Conservation (phyloP, 2,113 vertebrate genomes). For the Perognathus longimembris region DNA sequence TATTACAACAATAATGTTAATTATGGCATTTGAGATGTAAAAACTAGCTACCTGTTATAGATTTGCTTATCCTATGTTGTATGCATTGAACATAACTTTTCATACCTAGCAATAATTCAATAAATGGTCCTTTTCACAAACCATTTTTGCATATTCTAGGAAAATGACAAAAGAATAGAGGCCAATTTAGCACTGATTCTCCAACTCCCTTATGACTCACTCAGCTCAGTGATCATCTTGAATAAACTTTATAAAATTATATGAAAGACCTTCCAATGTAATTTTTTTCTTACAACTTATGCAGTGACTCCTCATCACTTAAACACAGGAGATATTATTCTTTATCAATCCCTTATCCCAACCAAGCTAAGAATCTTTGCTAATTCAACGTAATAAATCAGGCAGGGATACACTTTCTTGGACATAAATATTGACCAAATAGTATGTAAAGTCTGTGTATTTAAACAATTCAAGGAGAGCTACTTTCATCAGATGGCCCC, state of each 20-base stretch:
- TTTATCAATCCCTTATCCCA: not conserved
- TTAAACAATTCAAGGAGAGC: not conserved
- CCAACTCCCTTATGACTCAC: not conserved
- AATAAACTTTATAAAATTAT: not conserved
- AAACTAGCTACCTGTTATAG: too few species aligned
- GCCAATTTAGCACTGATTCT: rapidly evolving
- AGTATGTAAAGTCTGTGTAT: not conserved
- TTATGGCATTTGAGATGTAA: too few species aligned
- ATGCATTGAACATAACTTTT: too few species aligned
- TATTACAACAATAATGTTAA: too few species aligned
- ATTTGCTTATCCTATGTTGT: too few species aligned
- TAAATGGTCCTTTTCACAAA: not conserved
- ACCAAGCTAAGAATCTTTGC: not conserved
- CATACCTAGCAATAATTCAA: too few species aligned
- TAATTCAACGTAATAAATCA: constrained; percentile 10
- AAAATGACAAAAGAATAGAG: not conserved
- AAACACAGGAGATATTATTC: not conserved
- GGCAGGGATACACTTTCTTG: not conserved
- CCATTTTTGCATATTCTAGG: not conserved
- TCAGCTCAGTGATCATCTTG: not conserved
- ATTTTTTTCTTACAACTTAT: too few species aligned
- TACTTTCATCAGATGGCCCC: not conserved
- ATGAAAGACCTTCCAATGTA: not conserved
- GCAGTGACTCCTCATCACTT: not conserved
- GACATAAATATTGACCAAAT: not conserved